Conservation (phyloP, 2,888 invertebrate genomes). For the Psylliodes chrysocephalus region DNA sequence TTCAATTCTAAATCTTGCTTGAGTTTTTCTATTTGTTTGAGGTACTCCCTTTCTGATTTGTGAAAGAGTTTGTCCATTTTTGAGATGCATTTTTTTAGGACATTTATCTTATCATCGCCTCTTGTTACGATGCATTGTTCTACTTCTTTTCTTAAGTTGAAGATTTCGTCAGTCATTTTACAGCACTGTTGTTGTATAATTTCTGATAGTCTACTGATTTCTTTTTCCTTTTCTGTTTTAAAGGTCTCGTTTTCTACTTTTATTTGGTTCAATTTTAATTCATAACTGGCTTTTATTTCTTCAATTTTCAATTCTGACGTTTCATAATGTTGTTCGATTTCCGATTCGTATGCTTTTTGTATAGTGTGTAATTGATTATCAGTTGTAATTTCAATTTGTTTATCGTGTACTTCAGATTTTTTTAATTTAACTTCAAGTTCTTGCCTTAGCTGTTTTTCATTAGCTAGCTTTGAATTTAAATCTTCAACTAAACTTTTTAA, state of each 20-base stretch:
- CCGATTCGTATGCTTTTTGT: constrained; percentile 35
- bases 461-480: constrained; percentile 37
- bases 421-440: constrained; percentile 36
- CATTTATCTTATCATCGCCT: constrained; percentile 47
- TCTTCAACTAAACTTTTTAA: constrained; percentile 43
- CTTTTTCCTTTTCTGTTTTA: constrained; percentile 47
- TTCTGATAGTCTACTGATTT: constrained; percentile 50
- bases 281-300: constrained; percentile 41
- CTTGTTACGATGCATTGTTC: constrained; percentile 27
- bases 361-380: constrained; percentile 4
- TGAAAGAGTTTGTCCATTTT: constrained; percentile 56
- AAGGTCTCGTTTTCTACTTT: constrained; percentile 40
- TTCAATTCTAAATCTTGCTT: constrained; percentile 53
- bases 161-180: constrained; percentile 50
- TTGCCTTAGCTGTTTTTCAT: constrained; percentile 31
- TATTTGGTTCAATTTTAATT: constrained; percentile 41
- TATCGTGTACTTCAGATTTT: constrained; percentile 27
- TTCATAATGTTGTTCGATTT: constrained; percentile 36
- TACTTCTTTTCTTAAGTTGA: constrained; percentile 45
- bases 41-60: constrained; percentile 54
- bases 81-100: constrained; percentile 54
- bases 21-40: constrained; percentile 52
- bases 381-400: constrained; percentile 35
- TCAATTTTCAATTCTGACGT: constrained; percentile 42
- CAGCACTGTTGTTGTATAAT: constrained; percentile 50